A percentile compares a stretch with the other conserved stretches of the same genome.
Evolutionary conservation across 2,797 vertebrate genomes (phyloP).

Genomic region (Luscinia megarhynchos): DNA sequence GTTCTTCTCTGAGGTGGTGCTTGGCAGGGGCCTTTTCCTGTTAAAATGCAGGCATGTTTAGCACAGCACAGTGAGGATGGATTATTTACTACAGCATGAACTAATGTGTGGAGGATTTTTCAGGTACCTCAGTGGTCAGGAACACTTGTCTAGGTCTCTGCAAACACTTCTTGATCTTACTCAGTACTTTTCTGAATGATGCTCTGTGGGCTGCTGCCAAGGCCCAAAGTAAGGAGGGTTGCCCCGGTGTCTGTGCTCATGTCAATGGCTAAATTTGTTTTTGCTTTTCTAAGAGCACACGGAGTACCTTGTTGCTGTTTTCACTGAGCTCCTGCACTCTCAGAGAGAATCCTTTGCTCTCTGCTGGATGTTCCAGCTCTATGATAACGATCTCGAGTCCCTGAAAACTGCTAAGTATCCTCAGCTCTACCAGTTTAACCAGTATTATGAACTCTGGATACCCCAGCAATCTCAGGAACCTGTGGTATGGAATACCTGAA

Average conservation of each 20-base stretch:
- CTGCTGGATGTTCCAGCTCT: constrained; percentile 88
- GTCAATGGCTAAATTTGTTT: background rate
- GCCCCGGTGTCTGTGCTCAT: background rate
- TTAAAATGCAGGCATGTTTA: too few relatives aligned
- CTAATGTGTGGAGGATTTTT: background rate
- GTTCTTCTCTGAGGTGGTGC: too few relatives aligned
- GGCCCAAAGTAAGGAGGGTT: background rate
- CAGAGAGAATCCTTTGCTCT: constrained; percentile 92
- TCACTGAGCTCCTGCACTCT: constrained; percentile 89
- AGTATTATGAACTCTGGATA: too few relatives aligned
- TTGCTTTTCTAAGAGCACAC: constrained; percentile 65
- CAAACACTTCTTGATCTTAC: background rate
- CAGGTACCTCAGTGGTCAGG: background rate
- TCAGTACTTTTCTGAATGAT: background rate
- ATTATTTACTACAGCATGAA: background rate
- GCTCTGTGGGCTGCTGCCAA: background rate
- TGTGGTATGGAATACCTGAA: too few relatives aligned
- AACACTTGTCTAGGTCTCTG: background rate
- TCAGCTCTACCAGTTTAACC: too few relatives aligned
- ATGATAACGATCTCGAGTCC: constrained; percentile 84
- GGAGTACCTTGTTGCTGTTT: constrained; percentile 84
- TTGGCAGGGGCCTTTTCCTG: too few relatives aligned
- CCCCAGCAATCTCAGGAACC: too few relatives aligned
- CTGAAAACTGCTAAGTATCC: too few relatives aligned
- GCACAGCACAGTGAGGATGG: background rate